These are phyloP conservation scores for Eidolon dupreanum DNA, from an alignment of 2,797 vertebrate genomes.

Conservation along the genomic window DNA sequence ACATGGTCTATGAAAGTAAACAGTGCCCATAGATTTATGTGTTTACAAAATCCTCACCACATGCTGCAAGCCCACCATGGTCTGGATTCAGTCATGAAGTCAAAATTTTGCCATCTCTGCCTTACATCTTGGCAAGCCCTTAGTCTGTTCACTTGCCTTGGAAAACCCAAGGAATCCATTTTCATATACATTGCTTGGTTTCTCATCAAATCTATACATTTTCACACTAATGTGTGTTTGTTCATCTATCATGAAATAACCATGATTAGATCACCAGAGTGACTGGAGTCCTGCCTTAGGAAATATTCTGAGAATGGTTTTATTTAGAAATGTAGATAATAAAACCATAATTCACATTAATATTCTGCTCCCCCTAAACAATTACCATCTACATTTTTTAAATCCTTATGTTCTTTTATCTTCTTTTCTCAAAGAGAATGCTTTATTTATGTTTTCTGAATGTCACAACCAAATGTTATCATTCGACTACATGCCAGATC, in stretches of 20 bases:
- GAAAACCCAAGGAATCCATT: not conserved
- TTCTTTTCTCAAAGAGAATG: slow-evolving; percentile 19
- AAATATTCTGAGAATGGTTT: not conserved
- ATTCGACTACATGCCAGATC: not conserved
- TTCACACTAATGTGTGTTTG: not conserved
- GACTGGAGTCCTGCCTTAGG: not conserved
- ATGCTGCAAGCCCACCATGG: not conserved
- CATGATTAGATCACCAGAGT: not conserved
- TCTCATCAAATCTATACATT: not conserved
- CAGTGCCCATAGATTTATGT: not conserved
- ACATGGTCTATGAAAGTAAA: not conserved
- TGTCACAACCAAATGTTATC: slow-evolving; percentile 10
- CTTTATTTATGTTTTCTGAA: not conserved
- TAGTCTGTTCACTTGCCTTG: not conserved
- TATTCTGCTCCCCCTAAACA: not conserved
- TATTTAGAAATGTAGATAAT: not conserved
- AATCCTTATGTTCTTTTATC: not conserved
- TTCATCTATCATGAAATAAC: not conserved
- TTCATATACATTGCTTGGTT: not conserved
- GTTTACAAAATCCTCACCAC: not conserved
- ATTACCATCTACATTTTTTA: not conserved
- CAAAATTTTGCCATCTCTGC: not conserved
- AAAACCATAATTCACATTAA: not conserved
- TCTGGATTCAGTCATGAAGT: not conserved
- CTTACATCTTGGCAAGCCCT: not conserved